phyloP scores from a whole-genome alignment of 2,888 invertebrate species.

The Dolichopus griseipennis region DNA sequence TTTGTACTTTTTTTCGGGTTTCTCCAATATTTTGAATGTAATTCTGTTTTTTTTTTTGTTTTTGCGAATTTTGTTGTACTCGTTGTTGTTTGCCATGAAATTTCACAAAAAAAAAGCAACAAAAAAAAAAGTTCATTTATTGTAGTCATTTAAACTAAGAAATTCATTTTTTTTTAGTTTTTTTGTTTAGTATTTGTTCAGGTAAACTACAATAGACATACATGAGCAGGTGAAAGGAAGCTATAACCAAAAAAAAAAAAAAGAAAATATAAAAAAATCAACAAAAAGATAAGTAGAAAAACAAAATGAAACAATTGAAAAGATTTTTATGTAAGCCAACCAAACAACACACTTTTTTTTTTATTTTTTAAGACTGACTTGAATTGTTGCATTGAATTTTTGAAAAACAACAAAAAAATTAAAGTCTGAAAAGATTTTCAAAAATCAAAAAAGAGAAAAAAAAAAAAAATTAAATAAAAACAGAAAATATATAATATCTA shows the following conservation, averaged over 20 bases:
- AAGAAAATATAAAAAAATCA: not conserved
- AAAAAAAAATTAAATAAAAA: no score
- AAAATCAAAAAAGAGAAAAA: no score
- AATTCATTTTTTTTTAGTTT: not conserved
- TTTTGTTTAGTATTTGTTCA: not conserved
- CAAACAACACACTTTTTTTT: no score
- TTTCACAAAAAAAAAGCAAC: not conserved
- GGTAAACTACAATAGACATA: not conserved
- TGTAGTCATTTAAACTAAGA: not conserved
- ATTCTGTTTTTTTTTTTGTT: not conserved
- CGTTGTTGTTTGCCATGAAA: conserved; percentile 1
- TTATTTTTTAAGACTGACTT: no score
- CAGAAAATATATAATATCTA: no score
- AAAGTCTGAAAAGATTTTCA: no score
- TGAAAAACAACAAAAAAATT: no score
- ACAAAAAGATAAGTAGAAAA: not conserved
- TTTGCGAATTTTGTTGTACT: not conserved
- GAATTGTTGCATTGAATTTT: no score
- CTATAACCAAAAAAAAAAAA: not conserved
- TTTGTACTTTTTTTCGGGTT: conserved; percentile 1
- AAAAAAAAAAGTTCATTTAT: not conserved
- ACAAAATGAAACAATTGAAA: no score
- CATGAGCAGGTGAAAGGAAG: conserved; percentile 6
- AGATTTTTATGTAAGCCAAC: no score
- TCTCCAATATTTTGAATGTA: not conserved